Percentiles rank a stretch among this genome's conserved stretches.
These are phyloP conservation scores for Clostera curtula DNA, from an alignment of 2,888 invertebrate species.

Conservation along the genomic window DNA sequence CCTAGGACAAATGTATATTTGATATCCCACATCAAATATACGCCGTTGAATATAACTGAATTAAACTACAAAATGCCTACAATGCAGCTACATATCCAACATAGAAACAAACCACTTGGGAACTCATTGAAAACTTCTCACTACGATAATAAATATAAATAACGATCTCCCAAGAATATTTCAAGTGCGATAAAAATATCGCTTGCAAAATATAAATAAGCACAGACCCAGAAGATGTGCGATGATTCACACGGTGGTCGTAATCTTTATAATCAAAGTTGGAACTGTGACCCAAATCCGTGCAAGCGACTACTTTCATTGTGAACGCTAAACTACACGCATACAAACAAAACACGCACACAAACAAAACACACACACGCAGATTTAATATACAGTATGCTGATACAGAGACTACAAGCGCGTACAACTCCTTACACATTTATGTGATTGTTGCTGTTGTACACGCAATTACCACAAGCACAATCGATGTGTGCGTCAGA, in stretches of 20 bases:
- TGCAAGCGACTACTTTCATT: conserved; percentile 72
- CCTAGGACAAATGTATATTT: no score
- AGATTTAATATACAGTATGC: no score
- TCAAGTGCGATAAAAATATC: conserved; percentile 10
- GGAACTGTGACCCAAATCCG: conserved; percentile 70
- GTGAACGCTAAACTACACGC: conserved; percentile 60
- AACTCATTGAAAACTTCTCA: conserved; percentile 2
- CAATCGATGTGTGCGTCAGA: conserved; percentile 31
- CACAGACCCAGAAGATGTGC: conserved; percentile 51
- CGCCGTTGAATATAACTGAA: no score
- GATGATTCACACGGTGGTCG: conserved; percentile 66
- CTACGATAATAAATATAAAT: conserved; percentile 3
- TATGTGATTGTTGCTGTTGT: conserved; percentile 23
- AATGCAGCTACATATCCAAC: no score
- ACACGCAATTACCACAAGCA: conserved; percentile 25
- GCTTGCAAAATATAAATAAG: conserved; percentile 17
- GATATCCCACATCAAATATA: no score
- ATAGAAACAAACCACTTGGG: background rate
- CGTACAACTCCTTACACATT: conserved; percentile 22
- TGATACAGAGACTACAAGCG: no score
- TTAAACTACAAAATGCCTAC: no score
- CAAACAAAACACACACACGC: conserved; percentile 16
- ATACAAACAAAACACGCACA: conserved; percentile 30
- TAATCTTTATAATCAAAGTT: conserved; percentile 74
- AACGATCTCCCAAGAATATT: conserved; percentile 6